phyloP scores from a whole-genome alignment of 2,888 invertebrate species.

The Diadegma fenestrale region DNA sequence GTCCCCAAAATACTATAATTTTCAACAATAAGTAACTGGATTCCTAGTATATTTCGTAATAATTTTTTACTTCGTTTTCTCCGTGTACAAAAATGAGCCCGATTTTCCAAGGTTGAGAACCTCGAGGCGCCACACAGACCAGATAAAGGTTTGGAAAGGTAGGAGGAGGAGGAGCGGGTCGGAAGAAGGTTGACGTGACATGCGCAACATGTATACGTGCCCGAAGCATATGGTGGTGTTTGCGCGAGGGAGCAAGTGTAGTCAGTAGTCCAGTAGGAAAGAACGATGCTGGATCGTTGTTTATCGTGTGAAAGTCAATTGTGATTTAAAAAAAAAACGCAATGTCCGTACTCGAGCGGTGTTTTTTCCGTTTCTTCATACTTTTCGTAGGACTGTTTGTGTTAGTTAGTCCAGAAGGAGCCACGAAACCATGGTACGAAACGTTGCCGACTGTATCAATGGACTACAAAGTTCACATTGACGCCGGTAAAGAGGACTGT shows the following conservation, averaged over 20 bases:
- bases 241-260: neutral
- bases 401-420: conserved; percentile 81
- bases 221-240: conserved; percentile 4
- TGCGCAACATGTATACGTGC: conserved; percentile 20
- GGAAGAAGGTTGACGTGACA: neutral
- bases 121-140: neutral
- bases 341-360: conserved; percentile 63
- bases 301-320: conserved; percentile 15
- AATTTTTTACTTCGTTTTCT: no score
- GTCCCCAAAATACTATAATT: no score
- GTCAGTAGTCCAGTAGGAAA: conserved; percentile 4
- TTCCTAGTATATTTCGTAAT: no score
- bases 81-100: no score
- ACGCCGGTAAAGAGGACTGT: conserved; percentile 97
- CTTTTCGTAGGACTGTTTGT: conserved; percentile 68
- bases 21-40: no score
- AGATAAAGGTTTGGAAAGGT: neutral
- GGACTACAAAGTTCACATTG: conserved; percentile 98
- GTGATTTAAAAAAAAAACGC: neutral
- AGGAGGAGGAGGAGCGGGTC: neutral
- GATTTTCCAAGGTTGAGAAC: neutral
- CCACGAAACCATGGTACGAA: conserved; percentile 93
- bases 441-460: conserved; percentile 96
- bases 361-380: conserved; percentile 71
- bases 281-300: conserved; percentile 49